Evolutionary conservation across 1,140 invertebrate genomes (phyloP).

Genomic region (Euwallacea fornicatus): DNA sequence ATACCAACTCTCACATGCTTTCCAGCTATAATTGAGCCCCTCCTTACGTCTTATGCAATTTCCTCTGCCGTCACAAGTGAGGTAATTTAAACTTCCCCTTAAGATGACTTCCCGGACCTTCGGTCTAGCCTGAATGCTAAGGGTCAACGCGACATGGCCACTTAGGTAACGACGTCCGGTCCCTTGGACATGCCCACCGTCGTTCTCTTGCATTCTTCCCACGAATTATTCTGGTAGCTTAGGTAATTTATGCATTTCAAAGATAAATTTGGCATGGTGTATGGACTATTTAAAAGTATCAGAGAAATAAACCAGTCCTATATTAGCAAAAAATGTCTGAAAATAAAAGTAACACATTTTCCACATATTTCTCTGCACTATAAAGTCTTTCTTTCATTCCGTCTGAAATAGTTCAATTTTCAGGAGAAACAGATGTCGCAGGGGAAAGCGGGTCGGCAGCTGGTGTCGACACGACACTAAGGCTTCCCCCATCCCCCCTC

Average conservation of each 20-base stretch:
- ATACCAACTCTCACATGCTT: too few relatives aligned
- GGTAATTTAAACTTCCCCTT: constrained; percentile 13
- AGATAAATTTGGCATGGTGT: too few relatives aligned
- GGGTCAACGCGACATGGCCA: constrained; percentile 23
- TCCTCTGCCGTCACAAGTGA: constrained; percentile 8
- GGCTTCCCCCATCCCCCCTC: constrained; percentile 29
- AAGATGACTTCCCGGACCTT: constrained; percentile 16
- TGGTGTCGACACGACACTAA: constrained; percentile 44
- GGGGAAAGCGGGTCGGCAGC: constrained; percentile 32
- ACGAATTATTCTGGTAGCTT: constrained; percentile 21
- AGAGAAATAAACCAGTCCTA: neutral
- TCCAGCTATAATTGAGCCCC: neutral
- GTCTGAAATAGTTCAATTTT: constrained; percentile 28
- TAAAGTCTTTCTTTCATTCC: constrained; percentile 8
- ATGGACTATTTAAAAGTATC: too few relatives aligned
- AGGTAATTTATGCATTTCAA: neutral
- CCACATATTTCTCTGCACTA: constrained; percentile 10
- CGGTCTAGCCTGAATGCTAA: constrained; percentile 13
- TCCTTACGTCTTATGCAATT: constrained; percentile 4
- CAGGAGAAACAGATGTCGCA: constrained; percentile 38
- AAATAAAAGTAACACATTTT: constrained; percentile 12
- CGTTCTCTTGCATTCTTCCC: constrained; percentile 2
- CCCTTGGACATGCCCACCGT: constrained; percentile 15
- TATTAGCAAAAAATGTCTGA: neutral
- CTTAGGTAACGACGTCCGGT: constrained; percentile 22